These are phyloP conservation scores for Ormyrus nitidulus DNA, from an alignment of 2,888 invertebrate genomes.

Conservation along the genomic window DNA sequence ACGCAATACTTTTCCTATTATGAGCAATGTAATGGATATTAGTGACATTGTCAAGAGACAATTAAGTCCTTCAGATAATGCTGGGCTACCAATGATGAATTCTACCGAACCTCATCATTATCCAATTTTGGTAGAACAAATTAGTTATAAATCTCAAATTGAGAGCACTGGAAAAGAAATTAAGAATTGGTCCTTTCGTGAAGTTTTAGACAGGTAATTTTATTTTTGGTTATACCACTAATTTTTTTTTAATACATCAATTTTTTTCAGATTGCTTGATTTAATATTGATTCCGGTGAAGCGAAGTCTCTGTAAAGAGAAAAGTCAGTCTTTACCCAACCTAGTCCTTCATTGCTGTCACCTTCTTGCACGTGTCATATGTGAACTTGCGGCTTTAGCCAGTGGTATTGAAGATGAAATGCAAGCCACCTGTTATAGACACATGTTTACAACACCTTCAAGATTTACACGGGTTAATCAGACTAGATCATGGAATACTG, in stretches of 20 bases:
- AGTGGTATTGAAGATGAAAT: slow-evolving; percentile 87
- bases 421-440: slow-evolving; percentile 84
- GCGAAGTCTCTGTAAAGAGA: slow-evolving; percentile 77
- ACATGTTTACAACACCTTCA: slow-evolving; percentile 90
- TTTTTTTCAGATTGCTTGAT: slow-evolving; percentile 80
- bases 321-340: slow-evolving; percentile 78
- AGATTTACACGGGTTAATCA: slow-evolving; percentile 94
- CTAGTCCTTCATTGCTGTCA: slow-evolving; percentile 85
- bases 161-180: slow-evolving; percentile 70
- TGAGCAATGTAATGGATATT: slow-evolving; percentile 76
- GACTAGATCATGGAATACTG: slow-evolving; percentile 96
- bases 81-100: slow-evolving; percentile 82
- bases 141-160: slow-evolving; percentile 82
- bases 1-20: slow-evolving; percentile 85
- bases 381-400: slow-evolving; percentile 90
- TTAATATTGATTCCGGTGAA: slow-evolving; percentile 89
- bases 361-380: slow-evolving; percentile 87
- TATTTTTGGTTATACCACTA: background rate
- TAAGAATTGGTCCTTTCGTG: slow-evolving; percentile 83
- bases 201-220: slow-evolving; percentile 82
- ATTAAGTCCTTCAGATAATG: slow-evolving; percentile 83
- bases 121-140: slow-evolving; percentile 87
- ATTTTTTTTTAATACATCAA: background rate
- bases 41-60: slow-evolving; percentile 77
- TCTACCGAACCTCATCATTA: slow-evolving; percentile 84